Conservation (phyloP, 2,888 invertebrate genomes). For the Caenorhabditis sp. region DNA sequence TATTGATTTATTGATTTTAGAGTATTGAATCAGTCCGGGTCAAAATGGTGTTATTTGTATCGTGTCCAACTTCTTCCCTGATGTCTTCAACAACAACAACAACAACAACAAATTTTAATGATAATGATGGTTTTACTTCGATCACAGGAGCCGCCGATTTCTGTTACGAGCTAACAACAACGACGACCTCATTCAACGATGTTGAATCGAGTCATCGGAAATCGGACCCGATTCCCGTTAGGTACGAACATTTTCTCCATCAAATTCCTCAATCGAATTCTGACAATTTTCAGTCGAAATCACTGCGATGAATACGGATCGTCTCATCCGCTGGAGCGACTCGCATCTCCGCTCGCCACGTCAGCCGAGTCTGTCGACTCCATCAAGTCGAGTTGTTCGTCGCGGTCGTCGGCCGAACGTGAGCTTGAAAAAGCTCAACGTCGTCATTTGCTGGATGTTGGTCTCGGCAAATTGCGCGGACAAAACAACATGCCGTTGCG, state of each 20-base stretch:
- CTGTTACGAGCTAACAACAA: neutral
- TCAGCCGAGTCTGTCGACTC: constrained; percentile 49
- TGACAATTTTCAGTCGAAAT: neutral
- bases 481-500: constrained; percentile 51
- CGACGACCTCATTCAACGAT: neutral
- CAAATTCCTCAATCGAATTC: neutral
- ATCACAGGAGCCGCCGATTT: neutral
- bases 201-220: constrained; percentile 13
- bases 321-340: constrained; percentile 40
- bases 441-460: constrained; percentile 48
- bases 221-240: constrained; percentile 48
- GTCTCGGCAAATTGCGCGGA: constrained; percentile 49
- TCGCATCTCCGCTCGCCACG: constrained; percentile 46
- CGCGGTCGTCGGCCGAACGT: constrained; percentile 54
- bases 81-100: constrained; percentile 36
- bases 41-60: constrained; percentile 48
- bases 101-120: neutral
- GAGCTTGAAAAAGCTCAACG: constrained; percentile 51
- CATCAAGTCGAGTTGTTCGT: constrained; percentile 53
- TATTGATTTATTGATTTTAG: constrained; percentile 10
- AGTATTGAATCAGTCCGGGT: constrained; percentile 55
- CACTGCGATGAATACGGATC: constrained; percentile 21
- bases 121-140: constrained; percentile 5
- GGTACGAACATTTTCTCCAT: constrained; percentile 22
- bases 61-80: constrained; percentile 44